Percentiles rank a stretch among this genome's conserved stretches.
These are phyloP conservation scores for Aurelia sp. DNA, from an alignment of 30 jellyfish, hydroid and myxozoan genomes.

Conservation along the genomic window DNA sequence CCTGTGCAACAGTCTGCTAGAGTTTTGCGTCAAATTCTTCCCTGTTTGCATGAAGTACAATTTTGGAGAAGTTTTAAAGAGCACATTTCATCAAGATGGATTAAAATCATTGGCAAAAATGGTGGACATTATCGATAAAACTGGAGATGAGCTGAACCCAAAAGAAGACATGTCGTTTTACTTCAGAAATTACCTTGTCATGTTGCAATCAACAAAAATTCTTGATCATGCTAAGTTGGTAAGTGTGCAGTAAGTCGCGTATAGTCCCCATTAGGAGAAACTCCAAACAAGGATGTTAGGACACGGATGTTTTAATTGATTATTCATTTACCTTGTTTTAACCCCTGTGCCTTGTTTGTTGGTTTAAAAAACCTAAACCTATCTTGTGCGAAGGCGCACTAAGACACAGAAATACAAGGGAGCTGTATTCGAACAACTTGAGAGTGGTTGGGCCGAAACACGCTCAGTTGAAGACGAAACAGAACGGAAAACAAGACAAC, in stretches of 20 bases:
- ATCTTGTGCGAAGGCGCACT: no score
- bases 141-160: conserved; percentile 47
- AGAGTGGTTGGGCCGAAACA: no score
- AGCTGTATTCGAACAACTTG: no score
- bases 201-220: conserved; percentile 44
- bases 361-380: no score
- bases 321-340: no score
- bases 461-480: no score
- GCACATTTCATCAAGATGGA: conserved; percentile 58
- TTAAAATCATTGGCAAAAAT: conserved; percentile 60
- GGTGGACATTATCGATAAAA: conserved; percentile 26
- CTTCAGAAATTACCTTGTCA: conserved; percentile 44
- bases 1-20: conserved; percentile 85
- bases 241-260: background rate
- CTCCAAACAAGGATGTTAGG: no score
- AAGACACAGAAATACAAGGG: no score
- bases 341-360: no score
- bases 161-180: conserved; percentile 47
- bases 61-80: conserved; percentile 37
- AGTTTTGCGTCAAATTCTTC: conserved; percentile 68
- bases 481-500: no score
- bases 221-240: conserved; percentile 10
- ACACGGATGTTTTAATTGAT: no score
- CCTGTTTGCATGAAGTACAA: conserved; percentile 65
- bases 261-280: no score